Evolutionary conservation across 2,113 vertebrate genomes (phyloP).

Genomic region (Onychorhynchus coronatus): DNA sequence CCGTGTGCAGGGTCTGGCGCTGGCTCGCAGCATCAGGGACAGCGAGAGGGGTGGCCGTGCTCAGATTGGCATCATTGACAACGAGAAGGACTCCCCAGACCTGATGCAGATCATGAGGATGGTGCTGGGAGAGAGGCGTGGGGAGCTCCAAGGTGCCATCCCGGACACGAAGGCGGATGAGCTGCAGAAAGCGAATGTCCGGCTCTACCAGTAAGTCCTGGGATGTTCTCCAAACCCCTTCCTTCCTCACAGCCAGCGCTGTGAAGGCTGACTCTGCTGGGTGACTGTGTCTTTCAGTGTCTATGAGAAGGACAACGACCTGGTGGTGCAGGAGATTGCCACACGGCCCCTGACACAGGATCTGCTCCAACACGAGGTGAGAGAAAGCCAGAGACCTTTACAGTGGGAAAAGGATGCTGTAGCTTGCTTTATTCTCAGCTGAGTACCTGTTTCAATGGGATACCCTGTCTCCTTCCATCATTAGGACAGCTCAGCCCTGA

Average conservation of each 20-base stretch:
- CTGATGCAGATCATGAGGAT: constrained; percentile 84
- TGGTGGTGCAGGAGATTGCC: constrained; percentile 87
- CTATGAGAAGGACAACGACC: constrained; percentile 78
- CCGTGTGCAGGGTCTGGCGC: constrained; percentile 75
- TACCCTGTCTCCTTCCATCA: background rate
- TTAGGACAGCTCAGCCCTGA: background rate
- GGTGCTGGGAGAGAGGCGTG: constrained; percentile 77
- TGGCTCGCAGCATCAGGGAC: constrained; percentile 88
- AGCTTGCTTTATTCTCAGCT: background rate
- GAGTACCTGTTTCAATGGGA: background rate
- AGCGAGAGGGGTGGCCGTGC: constrained; percentile 83
- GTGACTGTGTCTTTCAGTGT: constrained; percentile 73
- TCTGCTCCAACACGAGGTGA: constrained; percentile 84
- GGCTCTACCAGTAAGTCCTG: constrained; percentile 83
- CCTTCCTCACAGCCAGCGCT: fast-evolving
- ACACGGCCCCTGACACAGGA: constrained; percentile 85
- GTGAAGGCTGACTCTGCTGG: background rate
- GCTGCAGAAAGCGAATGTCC: constrained; percentile 70
- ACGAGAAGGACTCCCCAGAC: constrained; percentile 76
- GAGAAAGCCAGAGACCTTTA: background rate
- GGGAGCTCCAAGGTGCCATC: constrained; percentile 67
- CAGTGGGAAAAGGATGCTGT: fast-evolving
- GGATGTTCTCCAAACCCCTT: background rate
- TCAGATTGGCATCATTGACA: constrained; percentile 85
- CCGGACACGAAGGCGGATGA: constrained; percentile 71